phyloP scores from a whole-genome alignment of 2,113 vertebrate genomes.

The Poecilia latipinna region DNA sequence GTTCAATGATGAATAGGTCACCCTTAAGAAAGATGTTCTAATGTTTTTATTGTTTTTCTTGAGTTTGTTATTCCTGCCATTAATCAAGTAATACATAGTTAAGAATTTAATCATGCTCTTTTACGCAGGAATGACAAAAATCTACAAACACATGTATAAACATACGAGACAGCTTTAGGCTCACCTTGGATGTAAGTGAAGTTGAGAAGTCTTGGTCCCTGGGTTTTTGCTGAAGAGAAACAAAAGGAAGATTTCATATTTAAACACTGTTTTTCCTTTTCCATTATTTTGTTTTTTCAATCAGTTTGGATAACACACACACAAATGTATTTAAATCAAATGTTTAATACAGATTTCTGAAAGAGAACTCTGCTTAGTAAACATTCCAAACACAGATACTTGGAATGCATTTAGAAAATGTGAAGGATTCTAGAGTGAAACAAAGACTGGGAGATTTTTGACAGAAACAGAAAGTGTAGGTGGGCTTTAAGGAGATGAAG shows the following conservation, averaged over 20 bases:
- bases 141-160: neutral
- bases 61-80: neutral
- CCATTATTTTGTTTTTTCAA: neutral
- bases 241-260: constrained; percentile 3
- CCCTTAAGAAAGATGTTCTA: neutral
- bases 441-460: constrained; percentile 21
- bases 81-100: neutral
- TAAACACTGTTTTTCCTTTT: neutral
- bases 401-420: constrained; percentile 13
- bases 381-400: neutral
- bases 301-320: neutral
- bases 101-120: neutral
- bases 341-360: too few species aligned
- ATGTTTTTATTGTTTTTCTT: neutral
- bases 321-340: neutral
- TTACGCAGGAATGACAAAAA: neutral
- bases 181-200: constrained; percentile 43
- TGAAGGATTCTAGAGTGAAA: constrained; percentile 25
- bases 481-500: constrained; percentile 5
- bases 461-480: constrained; percentile 8
- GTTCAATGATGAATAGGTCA: too few species aligned
- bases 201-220: constrained; percentile 18
- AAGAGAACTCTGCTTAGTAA: neutral
- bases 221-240: constrained; percentile 33
- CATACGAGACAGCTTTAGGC: constrained; percentile 17